phyloP scores from a whole-genome alignment of 2,888 invertebrate genomes.

The Calameuta pallipes region DNA sequence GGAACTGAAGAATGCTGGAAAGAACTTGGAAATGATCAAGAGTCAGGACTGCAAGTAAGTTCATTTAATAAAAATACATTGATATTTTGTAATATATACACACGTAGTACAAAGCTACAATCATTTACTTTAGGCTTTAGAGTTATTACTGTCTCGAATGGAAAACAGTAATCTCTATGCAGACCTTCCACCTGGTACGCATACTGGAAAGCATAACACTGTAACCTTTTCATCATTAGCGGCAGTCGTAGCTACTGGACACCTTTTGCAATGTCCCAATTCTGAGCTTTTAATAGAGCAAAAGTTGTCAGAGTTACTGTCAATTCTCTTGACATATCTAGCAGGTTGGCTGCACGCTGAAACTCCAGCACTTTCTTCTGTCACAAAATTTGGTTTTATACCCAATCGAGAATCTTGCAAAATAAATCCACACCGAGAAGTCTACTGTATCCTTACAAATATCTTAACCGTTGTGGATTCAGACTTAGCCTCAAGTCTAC shows the following conservation, averaged over 20 bases:
- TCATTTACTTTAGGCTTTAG: constrained; percentile 35
- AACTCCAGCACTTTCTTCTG: constrained; percentile 51
- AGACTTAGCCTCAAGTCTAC: constrained; percentile 39
- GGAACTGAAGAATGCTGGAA: constrained; percentile 57
- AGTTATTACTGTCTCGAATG: constrained; percentile 46
- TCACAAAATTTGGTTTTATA: constrained; percentile 57
- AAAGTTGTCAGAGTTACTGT: constrained; percentile 45
- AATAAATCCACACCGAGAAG: constrained; percentile 52
- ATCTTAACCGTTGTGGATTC: constrained; percentile 46
- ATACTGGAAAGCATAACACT: constrained; percentile 38
- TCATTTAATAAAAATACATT: neutral
- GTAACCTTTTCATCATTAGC: constrained; percentile 50
- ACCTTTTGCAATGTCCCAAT: constrained; percentile 47
- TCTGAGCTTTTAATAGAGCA: constrained; percentile 45
- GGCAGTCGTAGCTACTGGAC: constrained; percentile 49
- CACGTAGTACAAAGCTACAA: neutral
- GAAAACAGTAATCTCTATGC: constrained; percentile 24
- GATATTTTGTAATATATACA: neutral
- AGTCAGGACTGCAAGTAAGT: constrained; percentile 45
- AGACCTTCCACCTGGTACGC: neutral
- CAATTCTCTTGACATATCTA: constrained; percentile 49
- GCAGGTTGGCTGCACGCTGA: constrained; percentile 57
- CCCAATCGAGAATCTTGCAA: constrained; percentile 56
- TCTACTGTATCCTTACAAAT: constrained; percentile 49
- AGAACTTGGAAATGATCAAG: constrained; percentile 49